Conservation (phyloP, 2,113 vertebrate species). For the Nanorana parkeri region DNA sequence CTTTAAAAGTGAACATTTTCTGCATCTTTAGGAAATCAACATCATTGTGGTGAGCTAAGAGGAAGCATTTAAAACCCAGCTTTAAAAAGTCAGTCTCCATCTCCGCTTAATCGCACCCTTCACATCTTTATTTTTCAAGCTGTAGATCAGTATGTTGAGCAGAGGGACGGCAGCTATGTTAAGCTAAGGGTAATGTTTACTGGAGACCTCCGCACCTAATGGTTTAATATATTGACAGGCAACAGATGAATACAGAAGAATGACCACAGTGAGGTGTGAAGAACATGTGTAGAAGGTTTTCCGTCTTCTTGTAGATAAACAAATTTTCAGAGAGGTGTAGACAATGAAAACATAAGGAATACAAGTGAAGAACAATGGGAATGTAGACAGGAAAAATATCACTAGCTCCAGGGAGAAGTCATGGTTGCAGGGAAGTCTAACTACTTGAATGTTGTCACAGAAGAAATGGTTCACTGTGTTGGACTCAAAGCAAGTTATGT, state of each 20-base stretch:
- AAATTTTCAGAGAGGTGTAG: not conserved
- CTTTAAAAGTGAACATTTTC: no score
- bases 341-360: not conserved
- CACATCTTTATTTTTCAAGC: no score
- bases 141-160: not conserved
- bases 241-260: not conserved
- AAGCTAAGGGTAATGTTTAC: not conserved
- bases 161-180: not conserved
- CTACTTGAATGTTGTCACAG: not conserved
- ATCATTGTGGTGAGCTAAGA: no score
- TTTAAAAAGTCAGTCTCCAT: not conserved
- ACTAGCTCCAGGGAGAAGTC: not conserved
- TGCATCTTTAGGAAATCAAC: no score
- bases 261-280: not conserved
- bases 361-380: not conserved
- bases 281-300: conserved; percentile 37
- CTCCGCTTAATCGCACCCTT: not conserved
- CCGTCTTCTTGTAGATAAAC: not conserved
- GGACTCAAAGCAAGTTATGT: not conserved
- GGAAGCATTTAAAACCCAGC: no score
- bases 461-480: conserved; percentile 48
- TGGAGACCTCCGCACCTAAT: not conserved
- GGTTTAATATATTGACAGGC: not conserved
- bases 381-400: not conserved
- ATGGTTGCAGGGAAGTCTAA: not conserved